These are phyloP conservation scores for Caerostris darwini DNA, from an alignment of 1,140 invertebrate genomes.

Conservation along the genomic window DNA sequence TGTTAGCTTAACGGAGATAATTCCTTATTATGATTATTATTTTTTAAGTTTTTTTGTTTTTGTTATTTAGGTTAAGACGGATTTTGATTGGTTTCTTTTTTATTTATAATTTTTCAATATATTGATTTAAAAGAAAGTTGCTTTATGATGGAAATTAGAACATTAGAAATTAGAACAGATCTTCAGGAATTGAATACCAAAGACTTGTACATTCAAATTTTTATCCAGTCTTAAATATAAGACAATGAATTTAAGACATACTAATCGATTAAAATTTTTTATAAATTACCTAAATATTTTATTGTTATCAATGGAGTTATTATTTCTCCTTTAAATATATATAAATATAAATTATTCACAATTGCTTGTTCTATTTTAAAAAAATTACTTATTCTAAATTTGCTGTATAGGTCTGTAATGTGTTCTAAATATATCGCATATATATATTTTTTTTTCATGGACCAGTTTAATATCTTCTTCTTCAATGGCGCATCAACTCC, in stretches of 20 bases:
- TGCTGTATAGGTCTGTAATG: too few relatives aligned
- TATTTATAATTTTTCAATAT: background rate
- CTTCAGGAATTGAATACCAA: background rate
- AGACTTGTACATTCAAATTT: background rate
- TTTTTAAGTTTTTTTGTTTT: background rate
- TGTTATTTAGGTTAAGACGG: background rate
- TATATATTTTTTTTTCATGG: too few relatives aligned
- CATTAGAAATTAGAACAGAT: background rate
- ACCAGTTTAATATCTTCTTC: too few relatives aligned
- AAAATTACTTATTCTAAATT: too few relatives aligned
- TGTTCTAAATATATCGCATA: too few relatives aligned
- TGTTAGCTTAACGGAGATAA: background rate
- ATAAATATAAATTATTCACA: too few relatives aligned
- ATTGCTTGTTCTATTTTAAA: too few relatives aligned
- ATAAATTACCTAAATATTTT: background rate
- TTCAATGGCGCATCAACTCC: too few relatives aligned
- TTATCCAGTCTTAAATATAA: background rate
- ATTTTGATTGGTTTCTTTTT: background rate
- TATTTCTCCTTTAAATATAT: background rate
- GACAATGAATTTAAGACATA: background rate
- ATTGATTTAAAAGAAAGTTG: slow-evolving; percentile 1
- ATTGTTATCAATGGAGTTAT: background rate
- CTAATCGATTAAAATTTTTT: background rate
- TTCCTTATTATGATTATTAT: background rate
- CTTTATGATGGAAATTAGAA: background rate